phyloP scores from a whole-genome alignment of 2,797 vertebrate genomes.

The Melanotaenia boesemani region DNA sequence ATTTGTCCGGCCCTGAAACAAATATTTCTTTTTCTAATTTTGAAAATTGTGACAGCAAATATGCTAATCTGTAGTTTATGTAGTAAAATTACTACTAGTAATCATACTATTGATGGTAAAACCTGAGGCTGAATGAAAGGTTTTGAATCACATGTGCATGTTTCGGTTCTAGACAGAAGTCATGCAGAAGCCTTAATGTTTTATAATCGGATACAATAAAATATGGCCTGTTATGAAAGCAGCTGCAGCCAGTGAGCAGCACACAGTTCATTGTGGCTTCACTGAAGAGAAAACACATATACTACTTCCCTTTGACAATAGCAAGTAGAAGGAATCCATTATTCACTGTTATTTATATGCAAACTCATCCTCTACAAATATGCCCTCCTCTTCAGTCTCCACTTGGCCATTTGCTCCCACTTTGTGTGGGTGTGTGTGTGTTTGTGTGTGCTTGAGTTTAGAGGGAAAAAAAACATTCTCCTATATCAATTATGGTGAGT shows the following conservation, averaged over 20 bases:
- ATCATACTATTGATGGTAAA: no score
- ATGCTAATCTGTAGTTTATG: no score
- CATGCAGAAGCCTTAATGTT: not conserved
- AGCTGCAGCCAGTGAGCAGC: slow-evolving; percentile 1
- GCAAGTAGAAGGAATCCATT: slow-evolving; percentile 51
- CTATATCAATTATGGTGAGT: slow-evolving; percentile 67
- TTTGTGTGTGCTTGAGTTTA: slow-evolving; percentile 3
- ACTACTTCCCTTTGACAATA: slow-evolving; percentile 40
- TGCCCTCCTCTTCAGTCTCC: slow-evolving; percentile 45
- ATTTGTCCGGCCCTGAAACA: no score
- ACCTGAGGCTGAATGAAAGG: no score
- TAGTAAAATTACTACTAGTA: no score
- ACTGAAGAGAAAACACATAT: slow-evolving; percentile 39
- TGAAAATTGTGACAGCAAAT: no score
- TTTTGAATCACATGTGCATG: not conserved
- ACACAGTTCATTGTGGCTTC: slow-evolving; percentile 6
- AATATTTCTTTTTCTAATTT: no score
- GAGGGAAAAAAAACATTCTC: slow-evolving; percentile 22
- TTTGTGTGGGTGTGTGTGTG: slow-evolving; percentile 10
- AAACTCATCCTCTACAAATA: slow-evolving; percentile 22
- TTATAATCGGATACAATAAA: not conserved
- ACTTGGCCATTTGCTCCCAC: slow-evolving; percentile 37
- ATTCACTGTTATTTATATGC: slow-evolving; percentile 56
- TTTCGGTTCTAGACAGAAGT: not conserved
- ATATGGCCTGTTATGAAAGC: not conserved